Conservation (phyloP, 2,113 vertebrate species). For the Gadus chalcogrammus region DNA sequence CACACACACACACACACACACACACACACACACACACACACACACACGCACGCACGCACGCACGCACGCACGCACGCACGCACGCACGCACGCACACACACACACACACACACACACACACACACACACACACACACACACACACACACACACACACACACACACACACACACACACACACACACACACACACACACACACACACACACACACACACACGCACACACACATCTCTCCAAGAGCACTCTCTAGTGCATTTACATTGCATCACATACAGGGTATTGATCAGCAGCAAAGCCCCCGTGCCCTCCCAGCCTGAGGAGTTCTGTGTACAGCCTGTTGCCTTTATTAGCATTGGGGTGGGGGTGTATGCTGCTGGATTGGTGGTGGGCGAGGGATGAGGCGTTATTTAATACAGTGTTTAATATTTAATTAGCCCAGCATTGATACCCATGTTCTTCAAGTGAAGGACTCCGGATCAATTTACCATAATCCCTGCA, state of each 20-base stretch:
- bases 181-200: background rate
- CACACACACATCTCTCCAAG: background rate
- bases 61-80: background rate
- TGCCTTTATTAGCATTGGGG: too few species aligned
- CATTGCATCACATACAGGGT: background rate
- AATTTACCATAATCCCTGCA: too few species aligned
- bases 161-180: background rate
- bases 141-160: background rate
- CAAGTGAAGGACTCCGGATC: too few species aligned
- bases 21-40: background rate
- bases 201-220: background rate
- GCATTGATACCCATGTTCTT: too few species aligned
- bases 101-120: background rate
- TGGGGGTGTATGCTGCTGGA: too few species aligned
- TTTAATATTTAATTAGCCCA: too few species aligned
- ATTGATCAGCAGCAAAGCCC: constrained; percentile 4
- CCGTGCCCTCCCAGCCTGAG: too few species aligned
- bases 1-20: background rate
- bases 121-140: background rate
- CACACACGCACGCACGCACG: background rate
- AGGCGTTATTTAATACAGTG: too few species aligned
- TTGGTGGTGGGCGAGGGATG: too few species aligned
- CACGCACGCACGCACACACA: background rate
- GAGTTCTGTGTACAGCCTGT: too few species aligned
- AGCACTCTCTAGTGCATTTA: constrained; percentile 15